Base-by-base conservation (phyloP, 2,113 vertebrate species). In the Buteo buteo region DNA sequence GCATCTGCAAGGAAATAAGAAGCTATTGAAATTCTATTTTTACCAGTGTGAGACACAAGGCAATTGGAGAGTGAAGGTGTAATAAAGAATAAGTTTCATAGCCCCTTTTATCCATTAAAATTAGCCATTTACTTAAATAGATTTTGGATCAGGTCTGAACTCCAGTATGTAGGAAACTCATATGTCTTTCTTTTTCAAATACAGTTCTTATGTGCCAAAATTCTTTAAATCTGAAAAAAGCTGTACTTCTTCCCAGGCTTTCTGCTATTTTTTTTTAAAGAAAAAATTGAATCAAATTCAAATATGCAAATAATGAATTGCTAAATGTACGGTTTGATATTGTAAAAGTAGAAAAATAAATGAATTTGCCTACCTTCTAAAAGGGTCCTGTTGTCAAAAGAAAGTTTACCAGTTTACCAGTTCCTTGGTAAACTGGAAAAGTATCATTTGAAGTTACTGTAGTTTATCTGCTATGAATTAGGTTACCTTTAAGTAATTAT, bases 41-140 rank as follows among this genome's bases (percentile, higher is more conserved):
- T 26, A n/a, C 26, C 18, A 15, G 5, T 1, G 11, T 3, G 12
- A 78, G 65, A 45, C 3, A 31, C 6, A 61, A 45, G 47, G 50
- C 50, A 34, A 11, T 0, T 32, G 7, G 66, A 76, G n/a, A 67
- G 38, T 1, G 1, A 64, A 58, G 32, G 1, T 55, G 13, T 40
- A 45, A 66, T 55, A 67, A 86, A 71, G 26, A 71, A 11, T 31
- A 58, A 54, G 38, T 62, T 90, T 78, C 17, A 67, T 5, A 72
- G 20, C 6, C 29, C 7, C 13, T 59, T 72, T 57, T 45, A 36
- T 71, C 6, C 14, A 32, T 72, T 55, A 76, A 55, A 88, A 88
- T 76, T n/a, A 59, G 15, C 13, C 10, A 11, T 64, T 76, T 71
- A 36, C 7, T 59, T 72, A 21, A 82, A 21, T 6, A 45, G 8